These are phyloP conservation scores for Muraenolepis orangiensis DNA, from an alignment of 2,797 vertebrate species.

Conservation along the genomic window DNA sequence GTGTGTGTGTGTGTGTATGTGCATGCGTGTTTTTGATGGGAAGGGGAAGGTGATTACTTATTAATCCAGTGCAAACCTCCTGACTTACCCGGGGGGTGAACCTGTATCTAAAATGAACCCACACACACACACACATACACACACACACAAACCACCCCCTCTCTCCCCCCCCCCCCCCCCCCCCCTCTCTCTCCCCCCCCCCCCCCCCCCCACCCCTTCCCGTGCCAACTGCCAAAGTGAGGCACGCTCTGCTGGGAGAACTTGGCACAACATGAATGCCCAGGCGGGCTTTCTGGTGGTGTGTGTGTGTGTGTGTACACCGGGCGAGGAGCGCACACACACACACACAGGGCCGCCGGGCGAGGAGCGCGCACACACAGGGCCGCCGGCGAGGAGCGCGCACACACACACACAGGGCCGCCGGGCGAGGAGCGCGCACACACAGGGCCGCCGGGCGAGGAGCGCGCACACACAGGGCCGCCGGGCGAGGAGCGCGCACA, in stretches of 20 bases:
- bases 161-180: background rate
- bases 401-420: no score
- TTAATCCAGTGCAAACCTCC: slow-evolving; percentile 59
- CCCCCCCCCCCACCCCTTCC: no score
- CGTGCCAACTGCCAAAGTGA: slow-evolving; percentile 41
- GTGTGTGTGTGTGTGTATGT: no score
- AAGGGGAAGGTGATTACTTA: slow-evolving; percentile 55
- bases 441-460: no score
- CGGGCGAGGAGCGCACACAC: no score
- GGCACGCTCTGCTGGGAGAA: slow-evolving; percentile 39
- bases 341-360: no score
- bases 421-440: no score
- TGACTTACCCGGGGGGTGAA: slow-evolving; percentile 43
- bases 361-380: no score
- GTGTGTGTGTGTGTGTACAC: slow-evolving; percentile 45
- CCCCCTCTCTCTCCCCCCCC: no score
- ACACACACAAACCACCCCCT: background rate
- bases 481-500: no score
- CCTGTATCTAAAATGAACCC: slow-evolving; percentile 52
- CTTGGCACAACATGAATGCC: slow-evolving; percentile 66
- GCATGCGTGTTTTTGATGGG: background rate
- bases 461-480: no score
- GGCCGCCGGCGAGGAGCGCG: no score
- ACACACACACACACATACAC: slow-evolving; percentile 45
- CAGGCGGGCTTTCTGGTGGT: slow-evolving; percentile 30